Evolutionary conservation across 1,140 invertebrate species (phyloP), one percentile per base, ranked within the genome.

Genomic region (Magallana gigas): DNA sequence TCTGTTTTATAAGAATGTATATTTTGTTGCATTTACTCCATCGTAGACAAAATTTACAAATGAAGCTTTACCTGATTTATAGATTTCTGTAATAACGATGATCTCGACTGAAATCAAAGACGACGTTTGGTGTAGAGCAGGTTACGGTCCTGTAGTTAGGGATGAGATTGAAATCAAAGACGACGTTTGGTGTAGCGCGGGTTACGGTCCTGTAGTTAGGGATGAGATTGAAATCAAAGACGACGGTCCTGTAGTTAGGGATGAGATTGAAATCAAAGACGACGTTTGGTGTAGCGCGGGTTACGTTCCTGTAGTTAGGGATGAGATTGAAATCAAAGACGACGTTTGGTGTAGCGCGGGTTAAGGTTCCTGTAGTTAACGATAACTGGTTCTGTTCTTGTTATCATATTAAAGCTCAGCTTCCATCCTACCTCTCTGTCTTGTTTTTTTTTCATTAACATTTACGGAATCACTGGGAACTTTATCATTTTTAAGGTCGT

Each of bases 391-490:
- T 62, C 60, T 62, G 60, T 76, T 76, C 18, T 23, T 36, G 68
- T 76, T 76, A 29, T 48, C 36, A 76, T 29, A 76, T 29, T 76
- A 76, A 76, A 76, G 68, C 68, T 76, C 68, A 23, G 68, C 68
- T 76, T 76, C 36, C 18, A 76, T 29, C 4, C 23, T 76, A 12
- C 9, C 23, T 76, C 23, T 76, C 14, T 0, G 2, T 29, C 23
- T 71, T 36, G n/a, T 23, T 68, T 8, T 9, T 68, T 18, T 62
- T 62, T 23, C 23, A 62, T 62, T 12, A 16, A 62, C 11, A 48
- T 48, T 48, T 4, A 48, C 5, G 36, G 36, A 48, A 48, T 48
- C 36, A 48, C 3, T 48, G 36, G 36, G 36, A 48, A 48, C 36
- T 48, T 48, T 2, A 48, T 48, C 36, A 48, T 23, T 23, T 23